Conservation (phyloP, 2,888 invertebrate species). For the Andrena minutula region DNA sequence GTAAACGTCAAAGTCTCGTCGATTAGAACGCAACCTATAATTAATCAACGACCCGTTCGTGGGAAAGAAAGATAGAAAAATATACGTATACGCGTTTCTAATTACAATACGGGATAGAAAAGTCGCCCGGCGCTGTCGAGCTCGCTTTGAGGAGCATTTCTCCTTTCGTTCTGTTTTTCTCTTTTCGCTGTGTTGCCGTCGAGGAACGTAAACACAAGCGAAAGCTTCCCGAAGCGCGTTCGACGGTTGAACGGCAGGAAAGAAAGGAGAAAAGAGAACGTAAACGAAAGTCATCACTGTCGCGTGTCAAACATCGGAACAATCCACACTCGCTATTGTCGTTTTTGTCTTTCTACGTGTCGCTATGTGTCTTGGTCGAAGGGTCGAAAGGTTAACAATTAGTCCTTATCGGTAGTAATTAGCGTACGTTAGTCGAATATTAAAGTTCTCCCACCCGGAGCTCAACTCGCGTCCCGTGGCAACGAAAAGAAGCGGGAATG, state of each 20-base stretch:
- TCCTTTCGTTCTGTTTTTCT: neutral
- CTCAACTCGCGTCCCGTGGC: constrained; percentile 34
- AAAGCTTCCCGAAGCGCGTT: constrained; percentile 9
- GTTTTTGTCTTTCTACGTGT: constrained; percentile 49
- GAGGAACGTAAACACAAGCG: constrained; percentile 14
- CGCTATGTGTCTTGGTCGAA: constrained; percentile 62
- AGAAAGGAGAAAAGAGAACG: neutral
- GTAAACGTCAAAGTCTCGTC: constrained; percentile 37
- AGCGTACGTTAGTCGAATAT: constrained; percentile 48
- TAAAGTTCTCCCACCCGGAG: constrained; percentile 31
- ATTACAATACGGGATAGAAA: constrained; percentile 43
- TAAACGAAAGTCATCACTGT: constrained; percentile 7
- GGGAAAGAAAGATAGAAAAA: constrained; percentile 68
- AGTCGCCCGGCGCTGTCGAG: constrained; percentile 20
- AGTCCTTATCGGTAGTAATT: constrained; percentile 57
- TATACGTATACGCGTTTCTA: constrained; percentile 60
- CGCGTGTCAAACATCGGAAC: constrained; percentile 18
- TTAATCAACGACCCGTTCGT: constrained; percentile 31
- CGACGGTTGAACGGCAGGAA: neutral
- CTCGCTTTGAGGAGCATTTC: constrained; percentile 21
- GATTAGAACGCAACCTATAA: constrained; percentile 48
- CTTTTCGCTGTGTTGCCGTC: constrained; percentile 47
- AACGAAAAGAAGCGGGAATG: neutral
- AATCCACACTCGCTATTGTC: constrained; percentile 62
- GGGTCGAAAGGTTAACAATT: constrained; percentile 55